phyloP scores from a whole-genome alignment of 2,113 vertebrate genomes.

The Empidonax traillii region DNA sequence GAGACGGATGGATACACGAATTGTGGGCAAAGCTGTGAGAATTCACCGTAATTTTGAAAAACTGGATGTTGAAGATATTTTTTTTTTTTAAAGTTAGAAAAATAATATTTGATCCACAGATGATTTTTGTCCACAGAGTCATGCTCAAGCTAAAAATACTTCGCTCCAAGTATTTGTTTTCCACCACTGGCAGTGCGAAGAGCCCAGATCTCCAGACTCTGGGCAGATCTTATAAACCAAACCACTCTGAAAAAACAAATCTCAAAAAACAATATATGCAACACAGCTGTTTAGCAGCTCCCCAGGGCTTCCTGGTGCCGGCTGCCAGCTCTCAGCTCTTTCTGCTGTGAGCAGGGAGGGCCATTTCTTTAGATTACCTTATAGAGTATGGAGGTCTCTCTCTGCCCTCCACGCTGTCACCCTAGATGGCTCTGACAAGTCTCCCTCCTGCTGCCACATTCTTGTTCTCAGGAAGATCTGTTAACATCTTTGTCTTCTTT shows the following conservation, averaged over 20 bases:
- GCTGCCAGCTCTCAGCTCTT: constrained; percentile 39
- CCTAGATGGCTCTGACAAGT: constrained; percentile 32
- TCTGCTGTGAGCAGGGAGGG: background rate
- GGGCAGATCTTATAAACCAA: background rate
- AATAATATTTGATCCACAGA: background rate
- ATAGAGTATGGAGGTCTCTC: background rate
- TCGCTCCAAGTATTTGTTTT: background rate
- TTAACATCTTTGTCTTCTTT: constrained; percentile 38
- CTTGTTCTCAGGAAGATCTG: constrained; percentile 35
- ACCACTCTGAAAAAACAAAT: constrained; percentile 38
- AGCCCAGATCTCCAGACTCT: background rate
- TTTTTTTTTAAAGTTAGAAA: background rate
- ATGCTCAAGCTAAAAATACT: background rate
- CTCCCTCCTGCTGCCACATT: background rate
- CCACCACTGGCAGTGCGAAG: background rate
- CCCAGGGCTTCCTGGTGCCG: constrained; percentile 13
- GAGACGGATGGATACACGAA: background rate
- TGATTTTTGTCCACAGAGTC: background rate
- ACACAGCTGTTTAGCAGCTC: constrained; percentile 14
- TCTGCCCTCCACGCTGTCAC: background rate
- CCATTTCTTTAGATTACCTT: constrained; percentile 1
- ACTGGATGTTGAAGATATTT: background rate
- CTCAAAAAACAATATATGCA: constrained; percentile 18
- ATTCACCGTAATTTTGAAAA: background rate
- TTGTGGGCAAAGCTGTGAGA: background rate